Base-by-base conservation (phyloP, 2,113 vertebrate genomes). In the Carassius carassius region DNA sequence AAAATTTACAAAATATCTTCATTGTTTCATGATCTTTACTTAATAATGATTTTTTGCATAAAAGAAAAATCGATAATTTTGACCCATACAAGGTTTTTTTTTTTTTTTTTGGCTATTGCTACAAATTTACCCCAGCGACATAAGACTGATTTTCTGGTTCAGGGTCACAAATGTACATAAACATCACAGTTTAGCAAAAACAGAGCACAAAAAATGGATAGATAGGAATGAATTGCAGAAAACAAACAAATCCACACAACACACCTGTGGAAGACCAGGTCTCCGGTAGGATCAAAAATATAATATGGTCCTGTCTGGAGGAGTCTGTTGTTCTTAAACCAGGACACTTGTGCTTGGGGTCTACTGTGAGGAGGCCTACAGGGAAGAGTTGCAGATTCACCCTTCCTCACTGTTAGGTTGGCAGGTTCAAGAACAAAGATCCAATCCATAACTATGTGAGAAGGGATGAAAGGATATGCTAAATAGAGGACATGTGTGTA, bases 251-350 rank as follows among this genome's bases (percentile, higher is more conserved):
- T 17, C 16, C 49, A 67, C 23, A 32, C 23, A 32, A 29, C 32
- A 32, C 37, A 95, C 95, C 94, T 94, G 77, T 91, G 83, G 84
- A 95, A 91, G 85, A 92, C 86, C 19, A 95, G 93, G 86, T 95
- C 92, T 89, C 95, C 95, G 1, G 23, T 90, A 7, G 90, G 83
- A 65, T 89, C 88, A 58, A 88, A 67, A 21, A 81, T 84, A 1
- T 88, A 11, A 74, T 89, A 87, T 4, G 76, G 83, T 75, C 69
- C 75, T 0, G 78, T 84, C 14, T 13, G 35, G 12, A 94, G 89
- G 6, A 89, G 87, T 9, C 74, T 83, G 88, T 90, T 92, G 91
- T 94, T 91, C 88, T 90, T 94, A 88, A 94, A 94, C 95, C 94
- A 95, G 87, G 92, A 85, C 35, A 95, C 88, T 29, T 81, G 87